Conservation (phyloP, 2,888 invertebrate genomes). For the Tigriopus californicus region DNA sequence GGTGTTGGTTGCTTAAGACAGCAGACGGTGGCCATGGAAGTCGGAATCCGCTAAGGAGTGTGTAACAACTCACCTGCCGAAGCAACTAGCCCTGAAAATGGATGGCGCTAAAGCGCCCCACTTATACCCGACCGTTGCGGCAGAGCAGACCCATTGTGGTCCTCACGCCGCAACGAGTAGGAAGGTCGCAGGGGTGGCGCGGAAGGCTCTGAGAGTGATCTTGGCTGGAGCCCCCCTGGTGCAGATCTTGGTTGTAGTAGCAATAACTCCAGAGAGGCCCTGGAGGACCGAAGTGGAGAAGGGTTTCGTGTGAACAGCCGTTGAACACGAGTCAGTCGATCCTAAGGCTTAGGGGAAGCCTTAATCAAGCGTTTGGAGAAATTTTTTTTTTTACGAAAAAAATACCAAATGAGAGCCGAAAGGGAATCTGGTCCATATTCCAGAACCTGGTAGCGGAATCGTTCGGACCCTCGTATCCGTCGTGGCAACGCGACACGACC, state of each 20-base stretch:
- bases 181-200: slow-evolving; percentile 36
- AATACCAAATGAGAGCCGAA: neutral
- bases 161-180: slow-evolving; percentile 41
- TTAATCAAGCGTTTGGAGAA: too few relatives aligned
- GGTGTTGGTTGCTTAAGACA: slow-evolving; percentile 44
- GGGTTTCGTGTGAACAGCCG: too few relatives aligned
- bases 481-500: slow-evolving; percentile 9
- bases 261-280: slow-evolving; percentile 45
- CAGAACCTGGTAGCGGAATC: too few relatives aligned
- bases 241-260: slow-evolving; percentile 49
- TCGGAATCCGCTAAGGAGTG: slow-evolving; percentile 45
- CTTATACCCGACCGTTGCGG: slow-evolving; percentile 32
- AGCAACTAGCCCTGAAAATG: slow-evolving; percentile 45
- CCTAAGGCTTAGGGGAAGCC: too few relatives aligned
- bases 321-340: too few relatives aligned
- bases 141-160: slow-evolving; percentile 22
- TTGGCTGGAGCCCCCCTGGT: slow-evolving; percentile 32
- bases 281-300: too few relatives aligned
- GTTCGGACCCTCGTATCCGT: slow-evolving; percentile 3
- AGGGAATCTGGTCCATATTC: neutral
- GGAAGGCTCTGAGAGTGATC: slow-evolving; percentile 40
- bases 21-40: slow-evolving; percentile 56
- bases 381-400: too few relatives aligned
- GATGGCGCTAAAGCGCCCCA: slow-evolving; percentile 40
- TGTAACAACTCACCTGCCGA: slow-evolving; percentile 44